phyloP scores from a whole-genome alignment of 2,113 vertebrate species.

The Emydocephalus ijimae region DNA sequence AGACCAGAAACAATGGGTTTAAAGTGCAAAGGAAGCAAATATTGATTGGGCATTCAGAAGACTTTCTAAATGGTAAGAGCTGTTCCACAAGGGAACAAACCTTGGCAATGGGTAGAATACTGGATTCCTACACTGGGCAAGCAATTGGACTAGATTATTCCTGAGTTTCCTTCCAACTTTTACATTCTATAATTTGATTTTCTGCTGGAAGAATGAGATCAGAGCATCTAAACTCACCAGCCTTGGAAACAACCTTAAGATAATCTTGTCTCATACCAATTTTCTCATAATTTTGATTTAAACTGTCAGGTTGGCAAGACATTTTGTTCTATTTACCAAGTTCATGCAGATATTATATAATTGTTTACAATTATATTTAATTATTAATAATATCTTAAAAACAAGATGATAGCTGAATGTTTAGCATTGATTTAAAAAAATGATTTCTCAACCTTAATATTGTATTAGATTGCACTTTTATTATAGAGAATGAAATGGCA shows the following conservation, averaged over 20 bases:
- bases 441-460: background rate
- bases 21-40: background rate
- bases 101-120: background rate
- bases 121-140: background rate
- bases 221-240: background rate
- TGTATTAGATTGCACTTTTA: background rate
- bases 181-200: background rate
- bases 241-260: background rate
- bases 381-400: slow-evolving; percentile 9
- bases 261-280: background rate
- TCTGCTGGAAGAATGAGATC: background rate
- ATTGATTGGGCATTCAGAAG: background rate
- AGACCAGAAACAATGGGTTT: background rate
- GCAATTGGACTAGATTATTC: background rate
- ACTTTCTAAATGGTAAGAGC: background rate
- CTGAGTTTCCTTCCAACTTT: background rate
- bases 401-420: background rate
- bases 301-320: background rate
- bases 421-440: background rate
- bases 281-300: slow-evolving; percentile 1
- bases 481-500: background rate
- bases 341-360: background rate
- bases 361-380: background rate
- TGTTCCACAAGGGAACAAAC: background rate
- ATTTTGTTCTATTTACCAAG: background rate